Evolutionary conservation across 2,113 vertebrate genomes (phyloP).

Genomic region (Oncorhynchus nerka): DNA sequence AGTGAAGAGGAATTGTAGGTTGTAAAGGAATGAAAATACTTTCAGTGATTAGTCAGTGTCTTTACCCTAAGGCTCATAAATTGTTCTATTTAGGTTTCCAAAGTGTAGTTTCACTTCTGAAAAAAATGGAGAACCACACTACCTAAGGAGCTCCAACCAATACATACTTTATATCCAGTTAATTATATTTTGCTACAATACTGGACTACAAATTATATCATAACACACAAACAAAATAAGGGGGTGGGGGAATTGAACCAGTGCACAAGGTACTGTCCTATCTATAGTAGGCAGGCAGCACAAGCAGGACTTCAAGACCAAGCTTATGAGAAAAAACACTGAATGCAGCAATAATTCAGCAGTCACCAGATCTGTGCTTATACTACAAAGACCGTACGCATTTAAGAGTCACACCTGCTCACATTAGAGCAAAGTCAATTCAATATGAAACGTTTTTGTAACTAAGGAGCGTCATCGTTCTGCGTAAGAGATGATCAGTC

Average conservation of each 20-base stretch:
- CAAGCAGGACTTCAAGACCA: conserved; percentile 58
- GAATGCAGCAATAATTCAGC: conserved; percentile 19
- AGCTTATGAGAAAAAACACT: conserved; percentile 61
- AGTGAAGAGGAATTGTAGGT: conserved; percentile 45
- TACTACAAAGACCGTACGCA: conserved; percentile 55
- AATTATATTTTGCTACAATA: conserved; percentile 65
- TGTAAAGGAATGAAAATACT: conserved; percentile 59
- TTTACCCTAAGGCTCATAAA: conserved; percentile 26
- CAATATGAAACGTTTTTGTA: conserved; percentile 41
- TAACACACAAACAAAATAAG: conserved; percentile 55
- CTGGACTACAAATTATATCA: conserved; percentile 46
- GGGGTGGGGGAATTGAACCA: conserved; percentile 58
- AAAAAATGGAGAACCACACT: conserved; percentile 36
- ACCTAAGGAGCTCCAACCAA: conserved; percentile 50
- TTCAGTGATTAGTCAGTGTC: conserved; percentile 53
- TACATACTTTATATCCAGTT: conserved; percentile 42
- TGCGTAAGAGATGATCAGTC: too few species aligned
- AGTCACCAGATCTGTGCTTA: conserved; percentile 42
- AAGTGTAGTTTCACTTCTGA: conserved; percentile 41
- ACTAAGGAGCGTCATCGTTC: conserved; percentile 6
- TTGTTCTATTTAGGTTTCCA: conserved; percentile 21
- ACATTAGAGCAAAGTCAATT: conserved; percentile 64
- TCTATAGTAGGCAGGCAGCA: conserved; percentile 58
- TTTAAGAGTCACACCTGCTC: conserved; percentile 52
- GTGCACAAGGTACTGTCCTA: conserved; percentile 65